Base-by-base conservation (phyloP, 2,113 vertebrate species). In the Anarhynchus alexandrinus region DNA sequence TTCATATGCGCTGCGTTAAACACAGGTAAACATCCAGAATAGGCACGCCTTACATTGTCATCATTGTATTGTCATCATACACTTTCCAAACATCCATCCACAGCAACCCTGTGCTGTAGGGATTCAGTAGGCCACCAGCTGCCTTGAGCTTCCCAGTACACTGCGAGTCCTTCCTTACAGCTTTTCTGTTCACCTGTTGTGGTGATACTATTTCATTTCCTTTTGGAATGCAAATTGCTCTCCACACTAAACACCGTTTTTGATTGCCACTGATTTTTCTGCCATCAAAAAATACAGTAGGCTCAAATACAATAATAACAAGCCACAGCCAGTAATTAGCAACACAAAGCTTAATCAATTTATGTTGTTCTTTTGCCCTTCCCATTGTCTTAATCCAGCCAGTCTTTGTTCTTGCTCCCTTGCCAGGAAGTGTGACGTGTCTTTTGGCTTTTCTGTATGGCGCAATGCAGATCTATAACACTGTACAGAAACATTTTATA, bases 391-490 rank as follows among this genome's bases (percentile, higher is more conserved):
- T 88, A 77, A 88, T 61, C 40, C 73, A 76, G 54, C 36, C 74
- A 83, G 49, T 66, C 82, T 88, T 82, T 83, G 71, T 85, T 94
- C 71, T 51, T 73, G 54, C 58, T 93, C 26, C 54, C 78, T 83
- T 95, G 82, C 88, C 88, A 95, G 62, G 69, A 90, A 80, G 66
- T 5, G 71, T 88, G 64, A 93, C 3, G 29, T 72, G 74, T 55
- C 69, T 91, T 87, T 95, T 96, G 71, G 85, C 62, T 95, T 88
- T 95, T 94, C 76, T 73, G 12, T 88, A 51, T 81, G 67, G 90
- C 0, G 38, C 94, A 96, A 38, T 97, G 96, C 92, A 96, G 92
- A 96, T 94, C 85, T 93, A 8, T 80, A 78, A 82, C 36, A 30
- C 49, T 42, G 27, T 80, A 77, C 79, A 91, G 90, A 90, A 95